Percentiles rank a stretch among this genome's conserved stretches.
phyloP scores from a whole-genome alignment of 2,113 vertebrate genomes.

The Tupaia tana region DNA sequence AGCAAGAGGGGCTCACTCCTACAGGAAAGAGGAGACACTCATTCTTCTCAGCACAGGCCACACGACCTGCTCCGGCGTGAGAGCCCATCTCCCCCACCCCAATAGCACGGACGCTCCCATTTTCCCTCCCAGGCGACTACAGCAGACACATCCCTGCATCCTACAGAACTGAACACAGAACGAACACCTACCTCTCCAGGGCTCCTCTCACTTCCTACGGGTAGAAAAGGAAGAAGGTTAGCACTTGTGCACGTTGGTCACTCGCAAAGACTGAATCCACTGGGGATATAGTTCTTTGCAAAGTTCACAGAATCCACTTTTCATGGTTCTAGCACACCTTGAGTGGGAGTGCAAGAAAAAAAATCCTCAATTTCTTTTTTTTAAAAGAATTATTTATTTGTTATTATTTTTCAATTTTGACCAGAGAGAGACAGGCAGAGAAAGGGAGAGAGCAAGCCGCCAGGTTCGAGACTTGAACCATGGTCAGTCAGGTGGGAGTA shows the following conservation, averaged over 20 bases:
- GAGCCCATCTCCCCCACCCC: not conserved
- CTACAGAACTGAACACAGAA: too few species aligned
- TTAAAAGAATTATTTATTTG: too few species aligned
- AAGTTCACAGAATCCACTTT: not conserved
- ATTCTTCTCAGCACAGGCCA: rapidly evolving
- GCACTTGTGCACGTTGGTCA: not conserved
- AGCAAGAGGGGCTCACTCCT: constrained; percentile 68
- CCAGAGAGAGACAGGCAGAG: too few species aligned
- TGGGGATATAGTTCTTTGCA: not conserved
- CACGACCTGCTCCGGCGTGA: rapidly evolving
- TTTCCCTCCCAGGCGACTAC: not conserved
- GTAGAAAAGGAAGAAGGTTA: constrained; percentile 45
- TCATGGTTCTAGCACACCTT: not conserved
- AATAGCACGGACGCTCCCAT: not conserved
- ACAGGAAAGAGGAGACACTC: not conserved
- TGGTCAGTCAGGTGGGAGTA: too few species aligned
- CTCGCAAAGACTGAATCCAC: not conserved
- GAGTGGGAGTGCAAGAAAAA: too few species aligned
- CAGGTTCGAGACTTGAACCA: too few species aligned
- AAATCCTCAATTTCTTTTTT: too few species aligned
- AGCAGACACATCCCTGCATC: too few species aligned
- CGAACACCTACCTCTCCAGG: constrained; percentile 64
- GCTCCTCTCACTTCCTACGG: constrained; percentile 66
- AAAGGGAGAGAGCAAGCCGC: too few species aligned
- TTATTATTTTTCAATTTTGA: too few species aligned